These are phyloP conservation scores for Dasyprocta punctata DNA, from an alignment of 2,113 vertebrate species.

Conservation along the genomic window DNA sequence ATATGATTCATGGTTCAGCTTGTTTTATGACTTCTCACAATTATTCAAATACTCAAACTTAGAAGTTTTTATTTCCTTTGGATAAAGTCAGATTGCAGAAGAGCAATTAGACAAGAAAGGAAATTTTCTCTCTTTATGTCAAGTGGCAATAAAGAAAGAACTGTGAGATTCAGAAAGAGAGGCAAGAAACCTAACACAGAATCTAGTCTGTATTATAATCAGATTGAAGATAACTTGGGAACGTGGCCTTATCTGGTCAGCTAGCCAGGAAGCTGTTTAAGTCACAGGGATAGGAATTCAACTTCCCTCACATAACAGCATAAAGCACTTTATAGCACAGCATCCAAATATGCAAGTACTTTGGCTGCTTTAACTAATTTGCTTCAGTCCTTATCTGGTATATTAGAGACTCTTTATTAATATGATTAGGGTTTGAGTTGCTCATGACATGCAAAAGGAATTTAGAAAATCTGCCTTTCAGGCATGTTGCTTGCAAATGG, in stretches of 20 bases:
- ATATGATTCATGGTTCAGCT: background rate
- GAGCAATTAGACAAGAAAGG: conserved; percentile 16
- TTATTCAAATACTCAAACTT: conserved; percentile 29
- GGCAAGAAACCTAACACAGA: background rate
- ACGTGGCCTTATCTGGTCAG: background rate
- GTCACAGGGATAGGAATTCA: background rate
- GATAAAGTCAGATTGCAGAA: background rate
- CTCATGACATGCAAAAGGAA: background rate
- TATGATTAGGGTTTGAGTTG: background rate
- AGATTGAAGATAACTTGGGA: conserved; percentile 23
- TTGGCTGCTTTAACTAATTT: background rate
- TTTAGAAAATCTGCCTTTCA: background rate
- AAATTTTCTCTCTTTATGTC: background rate
- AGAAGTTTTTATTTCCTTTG: conserved; percentile 9
- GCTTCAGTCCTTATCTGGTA: background rate
- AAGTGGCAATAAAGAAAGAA: background rate
- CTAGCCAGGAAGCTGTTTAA: background rate
- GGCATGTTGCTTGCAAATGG: background rate
- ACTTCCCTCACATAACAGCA: background rate
- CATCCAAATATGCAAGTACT: background rate
- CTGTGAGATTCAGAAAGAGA: background rate
- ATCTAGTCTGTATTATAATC: background rate
- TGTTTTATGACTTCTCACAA: conserved; percentile 26
- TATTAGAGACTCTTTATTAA: background rate
- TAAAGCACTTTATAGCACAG: background rate